Evolutionary conservation across 1,140 invertebrate species (phyloP).

Genomic region (Brachionus rubens): DNA sequence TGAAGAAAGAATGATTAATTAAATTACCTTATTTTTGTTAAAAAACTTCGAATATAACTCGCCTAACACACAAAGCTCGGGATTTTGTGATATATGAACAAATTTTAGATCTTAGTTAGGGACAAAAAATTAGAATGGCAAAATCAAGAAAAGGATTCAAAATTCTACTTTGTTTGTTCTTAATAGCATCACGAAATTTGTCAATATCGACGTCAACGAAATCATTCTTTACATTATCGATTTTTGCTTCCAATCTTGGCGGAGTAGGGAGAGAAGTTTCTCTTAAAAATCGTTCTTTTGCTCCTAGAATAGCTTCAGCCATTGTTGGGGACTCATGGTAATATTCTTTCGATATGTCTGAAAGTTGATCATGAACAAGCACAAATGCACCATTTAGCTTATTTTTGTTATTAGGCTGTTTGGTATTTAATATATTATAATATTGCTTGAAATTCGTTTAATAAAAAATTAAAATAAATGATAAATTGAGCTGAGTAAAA

Average conservation of each 20-base stretch:
- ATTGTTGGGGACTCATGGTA: not conserved
- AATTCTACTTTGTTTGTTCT: not conserved
- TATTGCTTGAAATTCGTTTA: too few relatives aligned
- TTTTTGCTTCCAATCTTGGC: not conserved
- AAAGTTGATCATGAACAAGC: not conserved
- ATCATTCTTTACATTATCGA: not conserved
- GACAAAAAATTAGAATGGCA: not conserved
- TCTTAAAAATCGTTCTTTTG: conserved; percentile 12
- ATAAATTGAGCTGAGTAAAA: too few relatives aligned
- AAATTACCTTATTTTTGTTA: not conserved
- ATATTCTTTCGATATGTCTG: not conserved
- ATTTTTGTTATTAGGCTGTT: not conserved
- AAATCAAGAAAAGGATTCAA: not conserved
- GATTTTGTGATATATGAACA: not conserved
- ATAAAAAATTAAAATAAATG: too few relatives aligned
- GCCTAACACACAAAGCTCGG: too few relatives aligned
- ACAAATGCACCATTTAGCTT: not conserved
- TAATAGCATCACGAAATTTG: too few relatives aligned
- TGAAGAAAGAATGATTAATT: conserved; percentile 11
- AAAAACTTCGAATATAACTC: not conserved
- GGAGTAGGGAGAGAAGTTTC: not conserved
- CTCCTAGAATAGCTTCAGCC: not conserved
- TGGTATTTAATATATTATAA: not conserved
- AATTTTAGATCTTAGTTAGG: not conserved
- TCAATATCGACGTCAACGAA: not conserved